Evolutionary conservation across 1,140 invertebrate species (phyloP), one percentile per base, ranked within the genome.

Genomic region (Anastrepha ludens): DNA sequence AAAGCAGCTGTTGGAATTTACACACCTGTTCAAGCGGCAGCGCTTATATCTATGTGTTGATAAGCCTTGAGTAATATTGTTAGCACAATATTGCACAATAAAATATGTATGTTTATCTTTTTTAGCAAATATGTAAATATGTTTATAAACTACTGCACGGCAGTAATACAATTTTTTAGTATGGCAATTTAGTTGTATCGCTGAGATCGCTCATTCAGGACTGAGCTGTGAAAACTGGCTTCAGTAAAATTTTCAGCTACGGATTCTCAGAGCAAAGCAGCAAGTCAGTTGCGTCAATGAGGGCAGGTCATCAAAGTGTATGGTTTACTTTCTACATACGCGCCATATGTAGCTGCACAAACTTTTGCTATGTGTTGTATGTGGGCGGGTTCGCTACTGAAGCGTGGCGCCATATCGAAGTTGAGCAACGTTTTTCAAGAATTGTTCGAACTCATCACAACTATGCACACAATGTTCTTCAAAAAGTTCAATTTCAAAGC

Each of bases 191-290:
- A 55, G 47, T 81, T 81, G 3, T 81, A 55, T n/a, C 74, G 47
- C 74, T 58, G 74, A 81, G 74, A 81, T 81, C n/a, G 74, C 74
- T 81, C 47, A 47, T 81, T 81, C 9, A n/a, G 50, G 41, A 81
- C 74, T 81, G 74, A 81, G 47, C 29, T 81, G 17, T 55, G 2
- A 47, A 81, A 62, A 81, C 55, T 55, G 74, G 55, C 17, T 81
- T n/a, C 47, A 3, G 4, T 17, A 81, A 55, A 81, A 29, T 58
- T 50, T 81, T n/a, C 47, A 55, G 50, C 74, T 29, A 81, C 20
- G 9, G n/a, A 20, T 20, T 50, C n/a, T 29, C 47, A 55, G 67
- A 15, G n/a, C 44, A 74, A 55, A 20, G 41, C 70, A 55, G 0
- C 41, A n/a, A 47, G 1, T 41, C 74, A 81, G 74, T 47, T 29